Conservation (phyloP, 2,113 vertebrate species). For the Cardinalis cardinalis region DNA sequence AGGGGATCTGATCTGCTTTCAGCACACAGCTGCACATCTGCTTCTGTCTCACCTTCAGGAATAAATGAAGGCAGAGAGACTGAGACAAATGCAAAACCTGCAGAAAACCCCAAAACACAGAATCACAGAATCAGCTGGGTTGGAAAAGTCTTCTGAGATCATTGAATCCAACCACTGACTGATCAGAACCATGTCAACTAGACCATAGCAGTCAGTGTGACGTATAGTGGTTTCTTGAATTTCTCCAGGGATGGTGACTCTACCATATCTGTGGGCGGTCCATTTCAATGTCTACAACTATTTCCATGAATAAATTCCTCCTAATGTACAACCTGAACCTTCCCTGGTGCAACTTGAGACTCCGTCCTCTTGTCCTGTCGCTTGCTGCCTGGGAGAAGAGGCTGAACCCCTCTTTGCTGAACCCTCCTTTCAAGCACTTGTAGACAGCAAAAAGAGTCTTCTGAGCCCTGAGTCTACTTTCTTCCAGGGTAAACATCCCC, state of each 20-base stretch:
- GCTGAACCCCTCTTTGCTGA: neutral
- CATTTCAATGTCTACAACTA: neutral
- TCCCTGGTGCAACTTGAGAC: neutral
- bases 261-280: no score
- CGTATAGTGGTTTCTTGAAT: neutral
- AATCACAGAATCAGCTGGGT: neutral
- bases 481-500: neutral
- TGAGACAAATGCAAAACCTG: accelerated
- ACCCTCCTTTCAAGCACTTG: no score
- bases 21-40: neutral
- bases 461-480: neutral
- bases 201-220: neutral
- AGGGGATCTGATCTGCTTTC: neutral
- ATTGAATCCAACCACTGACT: neutral
- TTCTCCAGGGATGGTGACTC: neutral
- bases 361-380: neutral
- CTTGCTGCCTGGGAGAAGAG: neutral
- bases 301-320: neutral
- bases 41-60: neutral
- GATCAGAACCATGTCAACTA: neutral
- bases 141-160: neutral
- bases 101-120: neutral
- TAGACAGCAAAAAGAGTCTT: neutral
- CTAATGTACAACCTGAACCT: neutral
- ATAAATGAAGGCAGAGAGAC: neutral